Conservation (phyloP, 1,140 invertebrate species). For the Mya arenaria region DNA sequence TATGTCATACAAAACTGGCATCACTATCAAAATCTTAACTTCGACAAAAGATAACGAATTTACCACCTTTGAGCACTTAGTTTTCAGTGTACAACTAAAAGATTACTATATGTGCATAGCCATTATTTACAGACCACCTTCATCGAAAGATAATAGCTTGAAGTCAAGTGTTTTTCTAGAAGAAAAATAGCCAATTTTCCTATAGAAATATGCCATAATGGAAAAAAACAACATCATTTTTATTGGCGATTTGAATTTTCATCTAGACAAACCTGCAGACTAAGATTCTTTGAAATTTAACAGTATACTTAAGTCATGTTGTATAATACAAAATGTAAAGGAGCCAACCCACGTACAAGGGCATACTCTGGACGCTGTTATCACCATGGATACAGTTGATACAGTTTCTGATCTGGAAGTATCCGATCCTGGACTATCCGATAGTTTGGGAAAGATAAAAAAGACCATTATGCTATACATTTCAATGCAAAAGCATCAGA, state of each 20-base stretch:
- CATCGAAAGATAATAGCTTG: background rate
- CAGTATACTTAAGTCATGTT: background rate
- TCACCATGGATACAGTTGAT: conserved; percentile 1
- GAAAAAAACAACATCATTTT: conserved; percentile 12
- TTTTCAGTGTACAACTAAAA: no score
- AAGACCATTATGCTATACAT: no score
- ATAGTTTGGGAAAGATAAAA: no score
- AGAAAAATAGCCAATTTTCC: background rate
- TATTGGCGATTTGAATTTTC: conserved; percentile 30
- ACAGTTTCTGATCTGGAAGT: background rate
- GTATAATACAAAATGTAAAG: conserved; percentile 1
- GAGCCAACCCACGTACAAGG: conserved; percentile 21
- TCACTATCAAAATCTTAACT: no score
- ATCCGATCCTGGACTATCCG: background rate
- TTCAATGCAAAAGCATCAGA: no score
- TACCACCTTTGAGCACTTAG: no score
- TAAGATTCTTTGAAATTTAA: background rate
- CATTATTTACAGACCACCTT: background rate
- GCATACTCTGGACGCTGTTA: conserved; percentile 27
- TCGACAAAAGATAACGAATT: no score
- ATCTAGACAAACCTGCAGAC: background rate
- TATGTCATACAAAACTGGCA: no score
- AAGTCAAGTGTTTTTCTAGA: background rate
- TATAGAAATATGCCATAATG: background rate
- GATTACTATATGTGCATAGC: no score